These are phyloP conservation scores for Nemoura dubitans DNA, from an alignment of 2,888 invertebrate species.

Conservation along the genomic window DNA sequence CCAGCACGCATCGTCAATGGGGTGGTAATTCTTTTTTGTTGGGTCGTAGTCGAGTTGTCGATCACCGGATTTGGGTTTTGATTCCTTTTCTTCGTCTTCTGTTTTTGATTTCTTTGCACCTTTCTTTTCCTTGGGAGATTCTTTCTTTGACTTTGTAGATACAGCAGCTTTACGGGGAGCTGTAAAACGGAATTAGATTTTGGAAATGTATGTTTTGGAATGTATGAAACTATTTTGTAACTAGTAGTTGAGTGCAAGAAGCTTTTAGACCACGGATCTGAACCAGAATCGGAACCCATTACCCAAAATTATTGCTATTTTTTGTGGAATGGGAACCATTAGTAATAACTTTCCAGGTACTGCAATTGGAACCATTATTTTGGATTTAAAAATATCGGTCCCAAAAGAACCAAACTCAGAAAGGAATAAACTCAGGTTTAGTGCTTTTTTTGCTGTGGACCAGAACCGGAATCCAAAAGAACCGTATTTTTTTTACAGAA, in stretches of 20 bases:
- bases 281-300: no score
- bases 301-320: no score
- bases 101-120: conserved; percentile 49
- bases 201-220: background rate
- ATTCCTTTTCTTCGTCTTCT: conserved; percentile 48
- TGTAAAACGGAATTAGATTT: conserved; percentile 34
- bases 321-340: no score
- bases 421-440: no score
- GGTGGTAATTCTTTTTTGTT: conserved; percentile 76
- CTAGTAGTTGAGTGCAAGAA: background rate
- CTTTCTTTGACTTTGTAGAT: conserved; percentile 40
- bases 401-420: no score
- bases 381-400: no score
- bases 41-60: conserved; percentile 73
- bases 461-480: no score
- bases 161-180: conserved; percentile 41
- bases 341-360: no score
- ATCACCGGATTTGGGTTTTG: conserved; percentile 44
- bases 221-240: background rate
- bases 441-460: no score
- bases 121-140: conserved; percentile 50
- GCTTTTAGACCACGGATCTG: no score
- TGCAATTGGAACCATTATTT: no score
- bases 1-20: conserved; percentile 87
- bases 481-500: no score